Percentiles rank a stretch among this genome's conserved stretches.
Evolutionary conservation across 2,888 invertebrate species (phyloP).

Genomic region (Watsonalla cultraria): DNA sequence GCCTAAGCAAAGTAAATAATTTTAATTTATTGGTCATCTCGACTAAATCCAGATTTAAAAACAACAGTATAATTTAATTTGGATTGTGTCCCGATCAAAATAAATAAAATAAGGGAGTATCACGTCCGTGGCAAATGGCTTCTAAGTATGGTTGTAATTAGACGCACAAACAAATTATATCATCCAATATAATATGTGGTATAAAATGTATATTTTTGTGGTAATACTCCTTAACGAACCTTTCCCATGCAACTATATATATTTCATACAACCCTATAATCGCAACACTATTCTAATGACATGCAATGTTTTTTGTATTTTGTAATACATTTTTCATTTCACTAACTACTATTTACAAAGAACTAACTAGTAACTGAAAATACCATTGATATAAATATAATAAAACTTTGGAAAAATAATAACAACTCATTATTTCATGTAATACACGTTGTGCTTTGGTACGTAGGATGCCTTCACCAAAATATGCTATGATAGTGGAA

Average conservation of each 20-base stretch:
- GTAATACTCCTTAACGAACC: background rate
- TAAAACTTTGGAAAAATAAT: background rate
- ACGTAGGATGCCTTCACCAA: constrained; percentile 16
- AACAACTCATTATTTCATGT: background rate
- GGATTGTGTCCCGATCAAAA: too few relatives aligned
- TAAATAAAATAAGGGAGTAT: too few relatives aligned
- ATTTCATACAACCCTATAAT: background rate
- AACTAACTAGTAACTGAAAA: background rate
- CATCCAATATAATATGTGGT: too few relatives aligned
- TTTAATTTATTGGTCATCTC: too few relatives aligned
- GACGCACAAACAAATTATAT: too few relatives aligned
- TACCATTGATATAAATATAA: background rate
- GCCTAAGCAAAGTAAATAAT: too few relatives aligned
- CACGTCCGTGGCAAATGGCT: too few relatives aligned
- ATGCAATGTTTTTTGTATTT: constrained; percentile 26
- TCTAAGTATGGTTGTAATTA: too few relatives aligned
- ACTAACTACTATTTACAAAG: constrained; percentile 7
- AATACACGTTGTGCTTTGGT: constrained; percentile 38
- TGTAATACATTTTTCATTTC: constrained; percentile 7
- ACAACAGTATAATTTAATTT: too few relatives aligned
- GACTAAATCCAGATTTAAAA: too few relatives aligned
- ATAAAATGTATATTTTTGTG: background rate
- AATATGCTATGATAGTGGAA: background rate
- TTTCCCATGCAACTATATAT: background rate
- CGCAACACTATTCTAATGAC: constrained; percentile 1